These are phyloP conservation scores for Polietes domitor DNA, from an alignment of 2,888 invertebrate genomes.

Conservation along the genomic window DNA sequence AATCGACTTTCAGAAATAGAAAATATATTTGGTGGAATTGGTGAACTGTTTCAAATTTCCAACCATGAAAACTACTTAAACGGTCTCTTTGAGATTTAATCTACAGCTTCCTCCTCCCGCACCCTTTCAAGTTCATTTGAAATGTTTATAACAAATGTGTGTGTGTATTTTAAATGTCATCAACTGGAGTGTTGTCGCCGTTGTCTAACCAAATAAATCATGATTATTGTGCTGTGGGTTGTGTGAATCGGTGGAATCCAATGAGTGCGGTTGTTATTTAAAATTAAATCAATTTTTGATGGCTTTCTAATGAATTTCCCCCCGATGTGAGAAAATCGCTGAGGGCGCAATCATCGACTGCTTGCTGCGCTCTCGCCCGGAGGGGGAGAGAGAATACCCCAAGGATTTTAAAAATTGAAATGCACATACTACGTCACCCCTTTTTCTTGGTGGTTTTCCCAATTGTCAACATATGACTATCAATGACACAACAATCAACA, in stretches of 20 bases:
- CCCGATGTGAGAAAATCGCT: slow-evolving; percentile 5
- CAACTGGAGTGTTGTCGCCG: background rate
- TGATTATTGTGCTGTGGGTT: slow-evolving; percentile 9
- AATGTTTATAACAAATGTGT: background rate
- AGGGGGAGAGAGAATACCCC: background rate
- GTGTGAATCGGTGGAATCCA: background rate
- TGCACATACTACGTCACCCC: background rate
- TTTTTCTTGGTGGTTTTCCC: background rate
- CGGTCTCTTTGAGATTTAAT: background rate
- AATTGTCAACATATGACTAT: slow-evolving; percentile 31
- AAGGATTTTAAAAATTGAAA: background rate
- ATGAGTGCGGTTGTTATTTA: background rate
- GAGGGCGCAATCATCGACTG: background rate
- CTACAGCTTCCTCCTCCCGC: background rate
- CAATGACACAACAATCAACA: background rate
- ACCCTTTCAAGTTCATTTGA: background rate
- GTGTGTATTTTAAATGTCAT: slow-evolving; percentile 2
- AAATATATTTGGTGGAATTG: too few species aligned
- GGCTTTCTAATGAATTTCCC: slow-evolving; percentile 50
- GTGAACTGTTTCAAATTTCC: background rate
- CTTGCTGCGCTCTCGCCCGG: background rate
- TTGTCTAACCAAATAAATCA: slow-evolving; percentile 17
- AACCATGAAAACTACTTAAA: background rate
- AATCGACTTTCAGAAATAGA: background rate
- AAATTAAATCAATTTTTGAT: slow-evolving; percentile 33